Conservation (phyloP, 2,113 vertebrate genomes). For the Mola mola region DNA sequence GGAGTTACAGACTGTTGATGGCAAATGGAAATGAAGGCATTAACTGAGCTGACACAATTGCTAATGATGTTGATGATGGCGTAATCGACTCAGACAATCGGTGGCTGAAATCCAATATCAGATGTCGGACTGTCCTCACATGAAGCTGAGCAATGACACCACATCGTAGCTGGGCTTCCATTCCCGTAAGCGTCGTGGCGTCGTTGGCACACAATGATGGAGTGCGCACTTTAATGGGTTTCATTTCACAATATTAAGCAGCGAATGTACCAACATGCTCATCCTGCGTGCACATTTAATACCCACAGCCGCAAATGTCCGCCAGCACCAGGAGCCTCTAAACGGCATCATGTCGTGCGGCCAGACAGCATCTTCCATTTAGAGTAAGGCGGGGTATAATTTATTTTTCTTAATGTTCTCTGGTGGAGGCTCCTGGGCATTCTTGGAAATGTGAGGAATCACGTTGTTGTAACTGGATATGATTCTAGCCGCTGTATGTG, state of each 20-base stretch:
- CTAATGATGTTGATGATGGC: constrained; percentile 50
- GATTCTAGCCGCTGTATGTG: not conserved
- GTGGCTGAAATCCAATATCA: constrained; percentile 45
- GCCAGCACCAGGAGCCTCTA: not conserved
- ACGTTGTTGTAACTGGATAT: constrained; percentile 1
- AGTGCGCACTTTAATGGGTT: not conserved
- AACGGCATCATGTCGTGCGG: not conserved
- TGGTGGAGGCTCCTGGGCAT: not conserved
- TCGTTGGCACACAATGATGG: not conserved
- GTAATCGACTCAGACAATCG: constrained; percentile 48
- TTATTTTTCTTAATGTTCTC: constrained; percentile 5
- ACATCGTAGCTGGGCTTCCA: not conserved
- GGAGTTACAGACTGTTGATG: constrained; percentile 38
- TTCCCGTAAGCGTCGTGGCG: not conserved
- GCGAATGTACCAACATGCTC: not conserved
- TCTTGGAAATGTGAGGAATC: constrained; percentile 9
- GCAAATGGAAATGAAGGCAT: constrained; percentile 57
- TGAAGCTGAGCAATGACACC: constrained; percentile 1
- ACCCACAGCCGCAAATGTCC: not conserved
- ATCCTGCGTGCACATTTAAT: not conserved
- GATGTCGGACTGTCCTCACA: constrained; percentile 12
- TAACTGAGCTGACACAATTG: constrained; percentile 47
- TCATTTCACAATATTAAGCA: not conserved
- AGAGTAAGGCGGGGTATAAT: not conserved
- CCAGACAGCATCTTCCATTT: not conserved